Percentiles rank a stretch among this genome's conserved stretches.
Conservation (phyloP, 2,888 invertebrate genomes). For the Chymomyza procnemis region DNA sequence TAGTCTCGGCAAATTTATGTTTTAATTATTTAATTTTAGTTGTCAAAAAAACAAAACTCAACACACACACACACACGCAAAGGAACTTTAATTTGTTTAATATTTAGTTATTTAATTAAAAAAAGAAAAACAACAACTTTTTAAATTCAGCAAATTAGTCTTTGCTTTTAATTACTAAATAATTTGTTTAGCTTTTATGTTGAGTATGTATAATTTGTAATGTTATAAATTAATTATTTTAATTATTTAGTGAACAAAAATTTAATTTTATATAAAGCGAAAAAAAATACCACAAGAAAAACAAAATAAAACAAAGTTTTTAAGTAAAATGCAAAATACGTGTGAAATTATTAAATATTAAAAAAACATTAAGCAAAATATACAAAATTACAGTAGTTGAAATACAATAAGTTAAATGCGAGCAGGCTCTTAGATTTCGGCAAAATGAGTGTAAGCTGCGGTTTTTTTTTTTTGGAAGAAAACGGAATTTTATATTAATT, state of each 20-base stretch:
- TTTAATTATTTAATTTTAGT: slow-evolving; percentile 12
- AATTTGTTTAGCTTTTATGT: slow-evolving; percentile 47
- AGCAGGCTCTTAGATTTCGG: too few relatives aligned
- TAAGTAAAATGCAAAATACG: slow-evolving; percentile 47
- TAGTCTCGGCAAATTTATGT: not conserved
- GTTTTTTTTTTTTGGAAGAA: too few relatives aligned
- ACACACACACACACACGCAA: slow-evolving; percentile 19
- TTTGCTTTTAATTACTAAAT: slow-evolving; percentile 34
- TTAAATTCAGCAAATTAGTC: slow-evolving; percentile 52
- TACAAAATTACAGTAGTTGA: too few relatives aligned
- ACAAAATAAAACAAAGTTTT: slow-evolving; percentile 63
- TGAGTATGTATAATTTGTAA: slow-evolving; percentile 34
- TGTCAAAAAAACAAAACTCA: slow-evolving; percentile 18
- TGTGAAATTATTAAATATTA: slow-evolving; percentile 41
- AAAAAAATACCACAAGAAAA: slow-evolving; percentile 27
- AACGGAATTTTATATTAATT: not conserved
- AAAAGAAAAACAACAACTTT: slow-evolving; percentile 34
- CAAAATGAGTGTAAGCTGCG: too few relatives aligned
- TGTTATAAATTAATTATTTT: slow-evolving; percentile 5
- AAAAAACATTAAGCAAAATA: too few relatives aligned
- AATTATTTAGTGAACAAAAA: not conserved
- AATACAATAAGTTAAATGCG: too few relatives aligned
- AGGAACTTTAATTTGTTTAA: slow-evolving; percentile 40
- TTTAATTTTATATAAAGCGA: slow-evolving; percentile 46
- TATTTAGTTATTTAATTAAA: slow-evolving; percentile 39